A percentile compares a stretch with the other conserved stretches of the same genome.
Conservation (phyloP, 2,113 vertebrate genomes). For the Mustelus asterias region DNA sequence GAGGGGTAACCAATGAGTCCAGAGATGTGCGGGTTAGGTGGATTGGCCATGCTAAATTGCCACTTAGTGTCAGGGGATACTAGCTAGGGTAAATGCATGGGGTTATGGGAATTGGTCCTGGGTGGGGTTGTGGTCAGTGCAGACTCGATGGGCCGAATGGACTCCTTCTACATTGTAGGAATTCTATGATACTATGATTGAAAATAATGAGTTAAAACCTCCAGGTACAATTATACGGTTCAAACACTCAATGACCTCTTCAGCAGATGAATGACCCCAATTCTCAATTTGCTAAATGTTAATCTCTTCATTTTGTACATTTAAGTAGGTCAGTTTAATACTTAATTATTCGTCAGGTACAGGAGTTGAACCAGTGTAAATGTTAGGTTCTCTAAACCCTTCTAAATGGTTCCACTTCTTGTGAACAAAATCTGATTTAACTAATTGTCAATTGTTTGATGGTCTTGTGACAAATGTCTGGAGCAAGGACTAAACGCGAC, state of each 20-base stretch:
- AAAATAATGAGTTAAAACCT: background rate
- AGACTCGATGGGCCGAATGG: too few species aligned
- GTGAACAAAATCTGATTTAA: background rate
- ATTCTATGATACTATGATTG: background rate
- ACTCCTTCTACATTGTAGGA: too few species aligned
- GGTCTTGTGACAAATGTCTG: background rate
- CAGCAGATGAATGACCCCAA: background rate
- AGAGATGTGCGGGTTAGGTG: background rate
- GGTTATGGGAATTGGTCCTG: too few species aligned
- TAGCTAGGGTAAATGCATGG: too few species aligned
- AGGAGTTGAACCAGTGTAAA: background rate
- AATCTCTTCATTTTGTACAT: background rate
- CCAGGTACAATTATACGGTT: background rate
- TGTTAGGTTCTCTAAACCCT: background rate
- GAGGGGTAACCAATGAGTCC: too few species aligned
- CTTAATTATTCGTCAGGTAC: background rate
- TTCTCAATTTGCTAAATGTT: constrained; percentile 6
- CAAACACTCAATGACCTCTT: background rate
- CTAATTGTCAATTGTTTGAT: background rate
- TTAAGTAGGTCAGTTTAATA: background rate
- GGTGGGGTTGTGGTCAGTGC: too few species aligned
- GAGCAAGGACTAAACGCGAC: background rate
- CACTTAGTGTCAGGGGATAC: too few species aligned
- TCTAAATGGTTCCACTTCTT: background rate
- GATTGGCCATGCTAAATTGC: too few species aligned